Conservation (phyloP, 2,113 vertebrate species). For the Peromyscus polionotus region DNA sequence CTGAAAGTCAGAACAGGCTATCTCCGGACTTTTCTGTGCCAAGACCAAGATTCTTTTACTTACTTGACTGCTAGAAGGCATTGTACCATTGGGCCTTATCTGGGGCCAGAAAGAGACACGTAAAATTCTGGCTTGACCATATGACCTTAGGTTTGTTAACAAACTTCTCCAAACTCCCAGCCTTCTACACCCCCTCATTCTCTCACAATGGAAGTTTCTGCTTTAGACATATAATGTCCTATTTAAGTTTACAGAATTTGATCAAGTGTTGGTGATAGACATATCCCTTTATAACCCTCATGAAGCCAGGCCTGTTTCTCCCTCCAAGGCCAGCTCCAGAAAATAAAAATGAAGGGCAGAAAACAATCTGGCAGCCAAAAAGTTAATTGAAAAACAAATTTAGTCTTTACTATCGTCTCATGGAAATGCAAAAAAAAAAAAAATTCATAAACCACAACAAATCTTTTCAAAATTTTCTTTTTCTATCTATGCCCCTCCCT, state of each 20-base stretch:
- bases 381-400: slow-evolving; percentile 68
- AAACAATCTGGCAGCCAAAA: slow-evolving; percentile 61
- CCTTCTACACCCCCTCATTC: neutral
- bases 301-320: neutral
- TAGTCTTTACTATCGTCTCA: slow-evolving; percentile 58
- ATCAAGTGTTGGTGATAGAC: neutral
- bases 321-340: neutral
- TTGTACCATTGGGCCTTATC: neutral
- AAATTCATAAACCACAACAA: slow-evolving; percentile 26
- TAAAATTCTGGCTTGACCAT: neutral
- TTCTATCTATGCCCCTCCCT: accelerated
- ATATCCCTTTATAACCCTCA: neutral
- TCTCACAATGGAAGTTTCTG: neutral
- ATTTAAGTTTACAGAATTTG: neutral
- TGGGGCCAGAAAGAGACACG: neutral
- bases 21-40: neutral
- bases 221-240: neutral
- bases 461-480: slow-evolving; percentile 48
- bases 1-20: neutral
- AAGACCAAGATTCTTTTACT: neutral
- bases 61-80: neutral
- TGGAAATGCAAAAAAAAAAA: neutral
- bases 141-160: neutral
- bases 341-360: neutral
- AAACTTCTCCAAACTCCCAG: neutral